Percentiles rank a stretch among this genome's conserved stretches.
These are phyloP conservation scores for Neoitamus cyanurus DNA, from an alignment of 2,888 invertebrate species.

Conservation along the genomic window DNA sequence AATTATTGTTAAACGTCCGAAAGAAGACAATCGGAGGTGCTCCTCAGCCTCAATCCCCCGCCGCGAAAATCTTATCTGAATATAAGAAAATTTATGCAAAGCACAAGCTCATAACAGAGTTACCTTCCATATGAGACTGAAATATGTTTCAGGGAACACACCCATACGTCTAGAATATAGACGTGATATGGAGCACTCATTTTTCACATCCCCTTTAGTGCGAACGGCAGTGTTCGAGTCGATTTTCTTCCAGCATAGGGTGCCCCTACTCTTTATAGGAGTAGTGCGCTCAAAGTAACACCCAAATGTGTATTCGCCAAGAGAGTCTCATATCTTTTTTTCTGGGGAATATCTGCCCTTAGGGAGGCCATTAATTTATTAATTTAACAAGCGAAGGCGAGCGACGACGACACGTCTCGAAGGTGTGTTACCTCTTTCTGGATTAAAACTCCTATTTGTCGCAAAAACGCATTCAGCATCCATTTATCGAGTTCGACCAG, in stretches of 20 bases:
- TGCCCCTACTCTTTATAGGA: background rate
- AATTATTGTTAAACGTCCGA: background rate
- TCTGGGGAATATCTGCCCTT: constrained; percentile 25
- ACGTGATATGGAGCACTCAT: constrained; percentile 16
- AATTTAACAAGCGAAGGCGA: constrained; percentile 1
- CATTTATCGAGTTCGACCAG: too few relatives aligned
- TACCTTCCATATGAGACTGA: constrained; percentile 3
- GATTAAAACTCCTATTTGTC: too few relatives aligned
- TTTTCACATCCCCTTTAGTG: background rate
- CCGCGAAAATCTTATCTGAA: background rate
- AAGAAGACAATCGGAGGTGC: background rate
- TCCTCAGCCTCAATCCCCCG: background rate
- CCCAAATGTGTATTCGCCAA: background rate
- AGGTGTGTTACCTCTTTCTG: background rate
- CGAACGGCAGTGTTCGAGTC: background rate
- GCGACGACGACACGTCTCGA: constrained; percentile 8
- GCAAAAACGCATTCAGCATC: background rate
- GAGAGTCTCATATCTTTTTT: constrained; percentile 40
- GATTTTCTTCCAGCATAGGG: background rate
- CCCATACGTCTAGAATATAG: constrained; percentile 21
- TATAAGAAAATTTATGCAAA: constrained; percentile 4
- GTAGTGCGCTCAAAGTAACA: background rate
- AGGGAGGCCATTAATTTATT: constrained; percentile 49
- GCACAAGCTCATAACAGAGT: constrained; percentile 3
- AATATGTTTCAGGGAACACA: background rate